Evolutionary conservation across 2,888 invertebrate species (phyloP).

Genomic region (Metopia argyrocephala): DNA sequence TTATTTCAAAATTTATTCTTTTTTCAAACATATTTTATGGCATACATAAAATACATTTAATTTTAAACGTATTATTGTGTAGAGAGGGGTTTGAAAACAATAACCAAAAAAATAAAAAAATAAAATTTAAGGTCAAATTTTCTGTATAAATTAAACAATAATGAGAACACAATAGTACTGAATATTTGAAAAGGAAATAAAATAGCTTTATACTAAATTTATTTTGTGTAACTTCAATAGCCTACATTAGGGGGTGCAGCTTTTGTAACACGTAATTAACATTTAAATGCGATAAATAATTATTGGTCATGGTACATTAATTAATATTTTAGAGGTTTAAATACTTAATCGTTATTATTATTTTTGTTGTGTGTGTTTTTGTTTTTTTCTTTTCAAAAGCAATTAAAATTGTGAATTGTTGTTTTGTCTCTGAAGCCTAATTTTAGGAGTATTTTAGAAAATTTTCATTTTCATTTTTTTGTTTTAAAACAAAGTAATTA

Average conservation of each 20-base stretch:
- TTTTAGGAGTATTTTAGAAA: neutral
- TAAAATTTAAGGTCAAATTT: constrained; percentile 34
- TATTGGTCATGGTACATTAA: constrained; percentile 15
- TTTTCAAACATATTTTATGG: constrained; percentile 24
- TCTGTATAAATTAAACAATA: neutral
- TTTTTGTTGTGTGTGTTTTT: neutral
- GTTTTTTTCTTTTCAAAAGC: neutral
- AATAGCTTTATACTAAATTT: neutral
- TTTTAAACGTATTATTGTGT: constrained; percentile 28
- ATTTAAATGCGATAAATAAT: constrained; percentile 34
- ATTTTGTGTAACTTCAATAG: neutral
- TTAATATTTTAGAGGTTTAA: neutral
- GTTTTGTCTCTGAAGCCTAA: too few relatives aligned
- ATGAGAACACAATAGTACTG: neutral
- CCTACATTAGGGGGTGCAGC: constrained; percentile 12
- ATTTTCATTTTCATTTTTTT: neutral
- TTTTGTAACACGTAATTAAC: constrained; percentile 12
- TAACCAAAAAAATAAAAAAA: neutral
- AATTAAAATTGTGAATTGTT: too few relatives aligned
- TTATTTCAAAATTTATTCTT: neutral
- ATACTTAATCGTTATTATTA: neutral
- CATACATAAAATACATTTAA: constrained; percentile 26
- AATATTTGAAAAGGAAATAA: too few relatives aligned
- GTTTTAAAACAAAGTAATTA: neutral
- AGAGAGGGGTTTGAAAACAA: neutral